Conservation (phyloP, 2,113 vertebrate species). For the Calypte anna region DNA sequence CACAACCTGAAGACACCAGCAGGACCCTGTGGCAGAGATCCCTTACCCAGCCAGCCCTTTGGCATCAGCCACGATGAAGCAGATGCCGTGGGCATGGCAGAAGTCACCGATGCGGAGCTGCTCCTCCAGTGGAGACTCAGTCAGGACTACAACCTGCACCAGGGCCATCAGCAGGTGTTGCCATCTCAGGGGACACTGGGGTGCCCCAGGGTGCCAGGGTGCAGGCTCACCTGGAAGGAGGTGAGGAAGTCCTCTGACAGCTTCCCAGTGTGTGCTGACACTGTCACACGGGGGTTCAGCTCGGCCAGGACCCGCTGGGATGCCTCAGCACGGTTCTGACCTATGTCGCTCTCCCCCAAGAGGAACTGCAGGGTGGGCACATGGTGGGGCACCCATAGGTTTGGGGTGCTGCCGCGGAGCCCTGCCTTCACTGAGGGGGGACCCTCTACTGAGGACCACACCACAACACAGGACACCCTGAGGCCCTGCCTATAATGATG, state of each 20-base stretch:
- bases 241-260: conserved; percentile 76
- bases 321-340: conserved; percentile 80
- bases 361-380: conserved; percentile 78
- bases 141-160: conserved; percentile 87
- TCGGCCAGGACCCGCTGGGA: conserved; percentile 73
- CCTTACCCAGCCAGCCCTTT: conserved; percentile 89
- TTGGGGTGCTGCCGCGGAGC: neutral
- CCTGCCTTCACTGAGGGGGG: neutral
- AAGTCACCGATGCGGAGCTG: conserved; percentile 80
- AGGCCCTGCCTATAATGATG: neutral
- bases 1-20: neutral
- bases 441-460: neutral
- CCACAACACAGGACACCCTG: fast-evolving
- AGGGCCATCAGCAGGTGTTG: neutral
- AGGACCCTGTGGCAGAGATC: neutral
- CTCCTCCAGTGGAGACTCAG: conserved; percentile 84
- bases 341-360: conserved; percentile 78
- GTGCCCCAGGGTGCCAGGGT: fast-evolving
- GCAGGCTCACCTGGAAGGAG: conserved; percentile 79
- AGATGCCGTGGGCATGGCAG: conserved; percentile 79
- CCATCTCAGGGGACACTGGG: fast-evolving
- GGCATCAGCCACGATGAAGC: conserved; percentile 84
- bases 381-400: fast-evolving
- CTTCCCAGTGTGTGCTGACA: conserved; percentile 60
- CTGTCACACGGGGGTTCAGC: conserved; percentile 79